Conservation (phyloP, 2,113 vertebrate species). For the Macquaria ambigua region DNA sequence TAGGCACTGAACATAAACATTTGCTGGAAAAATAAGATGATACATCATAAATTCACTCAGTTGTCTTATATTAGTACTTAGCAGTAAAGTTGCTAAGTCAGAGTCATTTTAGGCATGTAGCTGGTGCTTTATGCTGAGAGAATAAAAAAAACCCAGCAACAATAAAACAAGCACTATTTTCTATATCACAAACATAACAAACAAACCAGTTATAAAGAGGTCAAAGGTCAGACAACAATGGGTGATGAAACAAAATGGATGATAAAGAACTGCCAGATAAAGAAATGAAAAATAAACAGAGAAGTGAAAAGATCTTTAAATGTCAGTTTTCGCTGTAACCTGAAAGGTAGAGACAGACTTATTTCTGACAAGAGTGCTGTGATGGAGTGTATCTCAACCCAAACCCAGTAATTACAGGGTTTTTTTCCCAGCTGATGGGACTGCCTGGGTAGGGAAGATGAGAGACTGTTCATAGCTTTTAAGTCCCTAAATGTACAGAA, state of each 20-base stretch:
- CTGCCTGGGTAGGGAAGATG: slow-evolving; percentile 36
- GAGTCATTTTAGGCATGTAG: not conserved
- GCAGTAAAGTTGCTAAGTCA: slow-evolving; percentile 30
- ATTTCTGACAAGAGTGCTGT: not conserved
- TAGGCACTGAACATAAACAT: not conserved
- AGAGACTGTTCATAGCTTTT: slow-evolving; percentile 39
- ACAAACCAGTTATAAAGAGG: not conserved
- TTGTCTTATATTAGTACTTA: slow-evolving; percentile 15
- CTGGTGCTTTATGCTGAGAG: not conserved
- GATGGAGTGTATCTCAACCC: slow-evolving; percentile 53
- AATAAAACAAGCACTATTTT: not conserved
- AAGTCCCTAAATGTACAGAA: slow-evolving; percentile 23
- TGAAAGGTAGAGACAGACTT: slow-evolving; percentile 25
- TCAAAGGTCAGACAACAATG: not conserved
- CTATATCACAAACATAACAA: not conserved
- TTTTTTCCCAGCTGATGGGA: slow-evolving; percentile 27
- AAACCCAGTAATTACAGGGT: slow-evolving; percentile 53
- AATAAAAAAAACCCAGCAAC: not conserved
- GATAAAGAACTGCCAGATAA: slow-evolving; percentile 22
- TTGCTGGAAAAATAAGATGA: not conserved
- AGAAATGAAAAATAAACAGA: slow-evolving; percentile 25
- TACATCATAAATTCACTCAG: slow-evolving; percentile 20
- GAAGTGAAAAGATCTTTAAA: slow-evolving; percentile 34
- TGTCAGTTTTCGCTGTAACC: slow-evolving; percentile 33
- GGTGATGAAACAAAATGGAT: slow-evolving; percentile 9